Conservation (phyloP, 1,140 invertebrate species). For the Panulirus ornatus region DNA sequence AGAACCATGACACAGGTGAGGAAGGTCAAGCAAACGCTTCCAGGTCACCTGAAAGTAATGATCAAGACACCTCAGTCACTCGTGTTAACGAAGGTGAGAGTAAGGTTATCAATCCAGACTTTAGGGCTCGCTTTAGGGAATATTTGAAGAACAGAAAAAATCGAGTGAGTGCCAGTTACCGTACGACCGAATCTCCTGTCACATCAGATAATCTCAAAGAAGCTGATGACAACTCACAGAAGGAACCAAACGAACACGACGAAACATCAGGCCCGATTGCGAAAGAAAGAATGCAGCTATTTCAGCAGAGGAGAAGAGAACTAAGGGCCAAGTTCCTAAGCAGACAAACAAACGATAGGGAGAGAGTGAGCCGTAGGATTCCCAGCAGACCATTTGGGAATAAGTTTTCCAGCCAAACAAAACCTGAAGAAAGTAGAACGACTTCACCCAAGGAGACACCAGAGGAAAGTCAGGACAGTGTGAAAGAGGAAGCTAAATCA, state of each 20-base stretch:
- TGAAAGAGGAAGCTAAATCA: background rate
- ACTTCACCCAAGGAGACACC: background rate
- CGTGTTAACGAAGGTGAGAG: slow-evolving; percentile 4
- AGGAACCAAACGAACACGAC: background rate
- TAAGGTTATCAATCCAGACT: slow-evolving; percentile 41
- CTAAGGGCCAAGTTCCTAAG: slow-evolving; percentile 26
- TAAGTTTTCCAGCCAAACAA: background rate
- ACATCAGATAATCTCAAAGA: background rate
- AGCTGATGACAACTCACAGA: background rate
- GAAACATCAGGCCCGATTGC: slow-evolving; percentile 8
- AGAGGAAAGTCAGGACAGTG: background rate
- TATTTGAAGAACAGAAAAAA: slow-evolving; percentile 62
- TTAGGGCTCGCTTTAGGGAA: slow-evolving; percentile 57
- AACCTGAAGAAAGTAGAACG: background rate
- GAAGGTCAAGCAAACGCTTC: background rate
- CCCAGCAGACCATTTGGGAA: slow-evolving; percentile 28
- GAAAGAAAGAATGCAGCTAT: slow-evolving; percentile 36
- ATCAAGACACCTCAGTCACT: background rate
- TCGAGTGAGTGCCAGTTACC: slow-evolving; percentile 29
- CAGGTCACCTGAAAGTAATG: background rate
- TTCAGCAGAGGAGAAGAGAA: slow-evolving; percentile 29
- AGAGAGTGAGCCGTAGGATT: slow-evolving; percentile 37
- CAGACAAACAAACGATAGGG: slow-evolving; percentile 17
- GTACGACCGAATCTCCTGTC: slow-evolving; percentile 17
- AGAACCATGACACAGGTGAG: background rate